Evolutionary conservation across 1,140 invertebrate species (phyloP).

Genomic region (Agrilus planipennis): DNA sequence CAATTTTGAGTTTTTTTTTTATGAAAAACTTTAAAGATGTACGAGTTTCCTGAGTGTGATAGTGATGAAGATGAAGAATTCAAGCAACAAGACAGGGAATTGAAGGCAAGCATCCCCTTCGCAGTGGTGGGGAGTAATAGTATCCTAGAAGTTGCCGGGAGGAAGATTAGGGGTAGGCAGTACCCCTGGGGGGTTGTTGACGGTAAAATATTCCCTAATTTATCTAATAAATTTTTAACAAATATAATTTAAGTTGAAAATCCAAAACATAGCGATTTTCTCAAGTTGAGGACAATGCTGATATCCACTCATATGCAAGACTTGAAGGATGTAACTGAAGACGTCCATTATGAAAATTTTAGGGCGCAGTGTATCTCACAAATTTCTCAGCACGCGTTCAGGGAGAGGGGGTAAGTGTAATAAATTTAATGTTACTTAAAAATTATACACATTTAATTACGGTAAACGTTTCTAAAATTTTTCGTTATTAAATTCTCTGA

Average conservation of each 20-base stretch:
- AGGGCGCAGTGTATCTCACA: slow-evolving; percentile 81
- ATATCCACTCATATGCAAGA: slow-evolving; percentile 95
- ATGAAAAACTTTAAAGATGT: slow-evolving; percentile 48
- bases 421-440: too few species aligned
- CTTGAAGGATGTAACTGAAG: slow-evolving; percentile 86
- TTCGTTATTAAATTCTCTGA: too few species aligned
- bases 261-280: slow-evolving; percentile 94
- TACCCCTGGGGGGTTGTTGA: slow-evolving; percentile 99
- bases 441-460: too few species aligned
- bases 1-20: not conserved
- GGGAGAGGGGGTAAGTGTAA: slow-evolving; percentile 58
- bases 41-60: slow-evolving; percentile 94
- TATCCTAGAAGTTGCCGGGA: slow-evolving; percentile 83
- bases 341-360: slow-evolving; percentile 95
- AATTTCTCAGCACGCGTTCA: slow-evolving; percentile 73
- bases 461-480: too few species aligned
- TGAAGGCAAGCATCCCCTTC: slow-evolving; percentile 89
- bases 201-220: too few species aligned
- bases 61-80: slow-evolving; percentile 90
- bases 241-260: slow-evolving; percentile 70
- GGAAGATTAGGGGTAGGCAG: slow-evolving; percentile 78
- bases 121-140: slow-evolving; percentile 93
- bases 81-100: slow-evolving; percentile 77
- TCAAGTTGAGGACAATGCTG: slow-evolving; percentile 90
- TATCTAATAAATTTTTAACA: not conserved